These are phyloP conservation scores for Tetropium fuscum DNA, from an alignment of 2,888 invertebrate genomes.

Conservation along the genomic window DNA sequence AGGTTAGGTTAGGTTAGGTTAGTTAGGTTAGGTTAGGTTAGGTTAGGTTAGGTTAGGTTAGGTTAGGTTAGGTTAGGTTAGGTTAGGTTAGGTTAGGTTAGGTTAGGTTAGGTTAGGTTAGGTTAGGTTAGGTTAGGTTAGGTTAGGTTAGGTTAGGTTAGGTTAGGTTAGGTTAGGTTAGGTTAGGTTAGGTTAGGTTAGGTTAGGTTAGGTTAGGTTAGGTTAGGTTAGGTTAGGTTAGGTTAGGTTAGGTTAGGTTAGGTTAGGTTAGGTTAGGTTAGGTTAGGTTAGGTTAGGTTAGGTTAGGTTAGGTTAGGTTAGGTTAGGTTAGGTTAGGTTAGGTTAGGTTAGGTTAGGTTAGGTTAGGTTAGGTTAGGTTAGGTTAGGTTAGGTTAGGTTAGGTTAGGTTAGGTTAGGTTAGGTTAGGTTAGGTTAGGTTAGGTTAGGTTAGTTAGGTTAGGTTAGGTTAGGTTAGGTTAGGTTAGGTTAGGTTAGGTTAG, in stretches of 20 bases:
- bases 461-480: constrained; percentile 34
- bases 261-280: constrained; percentile 32
- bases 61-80: constrained; percentile 20
- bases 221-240: constrained; percentile 28
- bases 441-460: constrained; percentile 3
- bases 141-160: constrained; percentile 6
- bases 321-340: constrained; percentile 33
- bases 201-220: constrained; percentile 32
- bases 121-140: constrained; percentile 16
- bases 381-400: constrained; percentile 39
- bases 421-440: constrained; percentile 15
- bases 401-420: constrained; percentile 37
- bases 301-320: constrained; percentile 33
- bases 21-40: constrained; percentile 25
- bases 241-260: constrained; percentile 31
- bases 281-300: constrained; percentile 33
- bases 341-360: constrained; percentile 22
- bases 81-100: constrained; percentile 28
- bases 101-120: constrained; percentile 22
- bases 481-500: constrained; percentile 15
- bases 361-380: constrained; percentile 38
- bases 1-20: constrained; percentile 15
- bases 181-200: constrained; percentile 23
- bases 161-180: constrained; percentile 23
- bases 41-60: constrained; percentile 22